Conservation (phyloP, 2,797 vertebrate species). For the Micromesistius poutassou region DNA sequence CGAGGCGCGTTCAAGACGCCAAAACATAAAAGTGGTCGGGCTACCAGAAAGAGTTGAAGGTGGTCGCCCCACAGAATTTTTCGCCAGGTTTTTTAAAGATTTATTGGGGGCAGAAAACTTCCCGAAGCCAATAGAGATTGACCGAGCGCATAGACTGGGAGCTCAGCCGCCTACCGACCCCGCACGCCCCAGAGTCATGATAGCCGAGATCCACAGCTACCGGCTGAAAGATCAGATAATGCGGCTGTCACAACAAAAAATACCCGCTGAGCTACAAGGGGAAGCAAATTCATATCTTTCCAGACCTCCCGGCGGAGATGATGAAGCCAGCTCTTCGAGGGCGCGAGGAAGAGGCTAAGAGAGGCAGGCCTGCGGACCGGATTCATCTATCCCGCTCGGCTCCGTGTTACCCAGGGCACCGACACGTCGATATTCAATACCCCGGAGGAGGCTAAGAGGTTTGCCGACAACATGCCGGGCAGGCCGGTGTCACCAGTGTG, state of each 20-base stretch:
- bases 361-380: not conserved
- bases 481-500: no score
- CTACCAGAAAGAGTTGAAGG: not conserved
- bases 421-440: not conserved
- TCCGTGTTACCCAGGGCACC: not conserved
- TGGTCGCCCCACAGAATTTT: no score
- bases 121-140: not conserved
- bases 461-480: no score
- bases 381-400: conserved; percentile 11
- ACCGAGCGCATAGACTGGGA: not conserved
- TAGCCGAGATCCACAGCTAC: not conserved
- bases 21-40: not conserved
- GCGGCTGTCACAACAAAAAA: not conserved
- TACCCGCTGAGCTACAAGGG: not conserved
- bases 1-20: not conserved
- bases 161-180: not conserved
- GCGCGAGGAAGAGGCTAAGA: not conserved
- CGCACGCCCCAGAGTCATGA: not conserved
- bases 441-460: not conserved
- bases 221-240: not conserved
- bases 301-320: conserved; percentile 3
- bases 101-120: not conserved
- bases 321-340: conserved; percentile 7
- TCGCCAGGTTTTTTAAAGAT: no score
- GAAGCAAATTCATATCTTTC: not conserved